A percentile compares a stretch with the other conserved stretches of the same genome.
These are phyloP conservation scores for Sisor rabdophorus DNA, from an alignment of 2,113 vertebrate species.

Conservation along the genomic window DNA sequence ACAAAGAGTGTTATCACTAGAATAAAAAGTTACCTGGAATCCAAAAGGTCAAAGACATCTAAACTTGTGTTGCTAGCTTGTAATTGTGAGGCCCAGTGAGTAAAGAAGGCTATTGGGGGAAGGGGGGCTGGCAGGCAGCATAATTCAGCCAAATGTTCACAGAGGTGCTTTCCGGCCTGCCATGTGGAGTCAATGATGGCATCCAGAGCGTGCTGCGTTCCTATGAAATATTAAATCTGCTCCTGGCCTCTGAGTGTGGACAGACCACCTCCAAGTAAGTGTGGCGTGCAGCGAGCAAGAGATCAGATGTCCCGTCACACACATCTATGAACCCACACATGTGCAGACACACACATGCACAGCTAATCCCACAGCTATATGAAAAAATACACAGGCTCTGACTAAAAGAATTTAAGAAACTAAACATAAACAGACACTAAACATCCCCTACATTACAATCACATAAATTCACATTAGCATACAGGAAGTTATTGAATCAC, in stretches of 20 bases:
- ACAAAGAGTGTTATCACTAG: not conserved
- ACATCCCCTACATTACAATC: constrained; percentile 27
- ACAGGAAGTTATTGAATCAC: not conserved
- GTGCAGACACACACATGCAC: constrained; percentile 41
- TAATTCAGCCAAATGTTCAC: constrained; percentile 92
- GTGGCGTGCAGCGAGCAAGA: constrained; percentile 65
- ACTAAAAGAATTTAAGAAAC: constrained; percentile 9
- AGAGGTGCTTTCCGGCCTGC: constrained; percentile 87
- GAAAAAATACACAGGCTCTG: constrained; percentile 9
- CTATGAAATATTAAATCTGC: constrained; percentile 98
- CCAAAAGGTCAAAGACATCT: constrained; percentile 73
- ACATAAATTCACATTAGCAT: constrained; percentile 22
- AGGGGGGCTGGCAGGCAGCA: constrained; percentile 82
- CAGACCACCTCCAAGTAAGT: constrained; percentile 87
- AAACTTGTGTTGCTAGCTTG: constrained; percentile 83
- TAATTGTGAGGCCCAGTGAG: constrained; percentile 86
- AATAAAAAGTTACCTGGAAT: constrained; percentile 63
- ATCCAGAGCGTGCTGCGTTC: constrained; percentile 81
- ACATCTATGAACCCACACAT: constrained; percentile 60
- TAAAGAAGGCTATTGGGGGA: constrained; percentile 60
- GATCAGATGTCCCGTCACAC: constrained; percentile 65
- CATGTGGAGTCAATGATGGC: constrained; percentile 98
- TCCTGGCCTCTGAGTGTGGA: constrained; percentile 77
- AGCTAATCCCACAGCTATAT: constrained; percentile 25
- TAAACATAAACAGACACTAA: constrained; percentile 27